Evolutionary conservation across 1,140 invertebrate species (phyloP).

Genomic region (Habropoda laboriosa): DNA sequence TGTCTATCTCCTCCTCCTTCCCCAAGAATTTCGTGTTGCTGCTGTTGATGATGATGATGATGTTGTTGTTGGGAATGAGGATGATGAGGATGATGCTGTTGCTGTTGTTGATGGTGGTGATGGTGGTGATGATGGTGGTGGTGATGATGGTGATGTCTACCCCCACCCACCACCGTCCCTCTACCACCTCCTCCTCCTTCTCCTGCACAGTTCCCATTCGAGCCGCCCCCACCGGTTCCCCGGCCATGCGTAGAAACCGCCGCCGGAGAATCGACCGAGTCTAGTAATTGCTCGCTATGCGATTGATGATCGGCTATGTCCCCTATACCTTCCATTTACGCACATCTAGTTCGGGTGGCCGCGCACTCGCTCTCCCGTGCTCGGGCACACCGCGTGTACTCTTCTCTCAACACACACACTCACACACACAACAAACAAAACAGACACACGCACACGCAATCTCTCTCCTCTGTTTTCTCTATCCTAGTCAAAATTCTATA

Average conservation of each 20-base stretch:
- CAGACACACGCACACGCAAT: slow-evolving; percentile 2
- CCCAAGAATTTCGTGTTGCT: slow-evolving; percentile 65
- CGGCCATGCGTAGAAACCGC: slow-evolving; percentile 83
- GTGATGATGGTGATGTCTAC: slow-evolving; percentile 66
- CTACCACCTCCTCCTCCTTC: slow-evolving; percentile 76
- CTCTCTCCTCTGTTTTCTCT: background rate
- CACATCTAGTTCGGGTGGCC: slow-evolving; percentile 76
- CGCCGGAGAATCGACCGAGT: slow-evolving; percentile 83
- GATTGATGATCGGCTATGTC: slow-evolving; percentile 85
- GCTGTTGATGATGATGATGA: slow-evolving; percentile 66
- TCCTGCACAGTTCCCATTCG: slow-evolving; percentile 79
- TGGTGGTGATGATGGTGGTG: slow-evolving; percentile 63
- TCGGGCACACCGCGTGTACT: slow-evolving; percentile 48
- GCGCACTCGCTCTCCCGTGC: slow-evolving; percentile 66
- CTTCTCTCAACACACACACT: too few species aligned
- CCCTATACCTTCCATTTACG: slow-evolving; percentile 86
- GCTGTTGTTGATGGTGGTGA: slow-evolving; percentile 67
- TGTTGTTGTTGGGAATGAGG: slow-evolving; percentile 57
- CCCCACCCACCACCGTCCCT: slow-evolving; percentile 67
- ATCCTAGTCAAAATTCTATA: too few species aligned
- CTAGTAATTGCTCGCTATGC: slow-evolving; percentile 83
- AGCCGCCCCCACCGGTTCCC: slow-evolving; percentile 80
- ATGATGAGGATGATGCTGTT: slow-evolving; percentile 63
- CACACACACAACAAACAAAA: too few species aligned
- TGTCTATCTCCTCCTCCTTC: slow-evolving; percentile 53